Percentiles rank a stretch among this genome's conserved stretches.
phyloP scores from a whole-genome alignment of 2,888 invertebrate genomes.

The Tuberolachnus salignus region DNA sequence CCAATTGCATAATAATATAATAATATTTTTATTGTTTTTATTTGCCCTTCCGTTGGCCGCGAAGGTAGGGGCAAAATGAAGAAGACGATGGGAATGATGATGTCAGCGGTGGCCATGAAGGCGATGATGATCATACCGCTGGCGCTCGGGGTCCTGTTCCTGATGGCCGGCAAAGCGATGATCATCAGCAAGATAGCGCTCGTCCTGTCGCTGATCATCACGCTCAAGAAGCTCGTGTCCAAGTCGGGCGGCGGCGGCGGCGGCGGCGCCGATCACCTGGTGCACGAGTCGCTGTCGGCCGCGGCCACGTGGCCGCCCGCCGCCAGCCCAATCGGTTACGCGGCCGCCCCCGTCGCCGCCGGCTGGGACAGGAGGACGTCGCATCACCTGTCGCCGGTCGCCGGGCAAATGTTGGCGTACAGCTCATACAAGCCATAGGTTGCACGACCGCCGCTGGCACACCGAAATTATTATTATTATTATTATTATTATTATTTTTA shows the following conservation, averaged over 20 bases:
- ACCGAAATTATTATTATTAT: not conserved
- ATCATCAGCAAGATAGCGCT: constrained; percentile 82
- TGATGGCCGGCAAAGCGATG: constrained; percentile 84
- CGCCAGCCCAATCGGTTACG: constrained; percentile 60
- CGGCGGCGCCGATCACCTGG: constrained; percentile 64
- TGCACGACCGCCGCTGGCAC: not conserved
- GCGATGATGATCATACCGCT: constrained; percentile 81
- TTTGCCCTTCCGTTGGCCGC: constrained; percentile 59
- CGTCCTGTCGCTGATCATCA: constrained; percentile 79
- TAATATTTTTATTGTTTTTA: not conserved
- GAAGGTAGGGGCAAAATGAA: constrained; percentile 83
- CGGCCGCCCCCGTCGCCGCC: constrained; percentile 50
- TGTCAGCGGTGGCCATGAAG: constrained; percentile 86
- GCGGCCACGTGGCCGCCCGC: constrained; percentile 65
- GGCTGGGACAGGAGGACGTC: constrained; percentile 45
- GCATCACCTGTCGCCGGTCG: not conserved
- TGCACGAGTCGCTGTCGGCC: constrained; percentile 66
- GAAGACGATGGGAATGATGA: constrained; percentile 90
- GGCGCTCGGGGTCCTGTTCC: constrained; percentile 79
- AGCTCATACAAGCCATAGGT: constrained; percentile 35
- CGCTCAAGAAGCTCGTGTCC: constrained; percentile 75
- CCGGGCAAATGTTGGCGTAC: constrained; percentile 48
- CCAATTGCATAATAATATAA: not conserved
- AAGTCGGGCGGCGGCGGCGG: constrained; percentile 66
- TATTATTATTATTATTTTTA: not conserved